These are phyloP conservation scores for Cheumatopsyche charites DNA, from an alignment of 1,140 invertebrate genomes.

Conservation along the genomic window DNA sequence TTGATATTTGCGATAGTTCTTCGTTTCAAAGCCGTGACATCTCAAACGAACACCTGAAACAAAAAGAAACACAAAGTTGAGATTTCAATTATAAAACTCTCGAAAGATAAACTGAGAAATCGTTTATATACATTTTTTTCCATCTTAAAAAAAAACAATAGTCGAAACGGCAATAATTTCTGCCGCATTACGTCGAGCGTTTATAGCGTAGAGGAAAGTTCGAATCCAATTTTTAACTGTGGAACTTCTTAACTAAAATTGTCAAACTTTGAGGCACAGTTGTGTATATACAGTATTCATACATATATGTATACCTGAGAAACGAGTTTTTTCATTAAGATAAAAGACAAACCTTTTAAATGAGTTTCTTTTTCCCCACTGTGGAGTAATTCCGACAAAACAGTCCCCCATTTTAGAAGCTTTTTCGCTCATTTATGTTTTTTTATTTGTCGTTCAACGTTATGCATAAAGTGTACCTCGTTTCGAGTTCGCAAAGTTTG, in stretches of 20 bases:
- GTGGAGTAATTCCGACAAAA: constrained; percentile 1
- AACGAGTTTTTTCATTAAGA: constrained; percentile 25
- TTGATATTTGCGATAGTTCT: background rate
- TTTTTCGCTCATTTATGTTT: constrained; percentile 3
- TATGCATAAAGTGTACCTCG: too few species aligned
- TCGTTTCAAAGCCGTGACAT: background rate
- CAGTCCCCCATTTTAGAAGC: background rate
- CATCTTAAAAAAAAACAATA: too few species aligned
- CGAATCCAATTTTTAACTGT: constrained; percentile 30
- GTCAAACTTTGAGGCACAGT: constrained; percentile 24
- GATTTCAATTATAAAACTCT: too few species aligned
- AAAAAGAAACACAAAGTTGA: background rate
- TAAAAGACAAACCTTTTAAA: constrained; percentile 30
- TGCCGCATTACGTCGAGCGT: background rate
- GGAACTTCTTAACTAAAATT: constrained; percentile 29
- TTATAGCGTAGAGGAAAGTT: constrained; percentile 3
- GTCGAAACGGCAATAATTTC: too few species aligned
- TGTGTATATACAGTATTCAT: too few species aligned
- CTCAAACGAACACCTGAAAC: background rate
- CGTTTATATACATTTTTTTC: too few species aligned
- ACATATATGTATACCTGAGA: too few species aligned
- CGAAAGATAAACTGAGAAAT: too few species aligned
- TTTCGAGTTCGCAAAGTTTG: too few species aligned
- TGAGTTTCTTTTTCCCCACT: constrained; percentile 12
- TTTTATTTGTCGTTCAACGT: background rate